Evolutionary conservation across 2,797 vertebrate genomes (phyloP).

Genomic region (Thunnus albacares): DNA sequence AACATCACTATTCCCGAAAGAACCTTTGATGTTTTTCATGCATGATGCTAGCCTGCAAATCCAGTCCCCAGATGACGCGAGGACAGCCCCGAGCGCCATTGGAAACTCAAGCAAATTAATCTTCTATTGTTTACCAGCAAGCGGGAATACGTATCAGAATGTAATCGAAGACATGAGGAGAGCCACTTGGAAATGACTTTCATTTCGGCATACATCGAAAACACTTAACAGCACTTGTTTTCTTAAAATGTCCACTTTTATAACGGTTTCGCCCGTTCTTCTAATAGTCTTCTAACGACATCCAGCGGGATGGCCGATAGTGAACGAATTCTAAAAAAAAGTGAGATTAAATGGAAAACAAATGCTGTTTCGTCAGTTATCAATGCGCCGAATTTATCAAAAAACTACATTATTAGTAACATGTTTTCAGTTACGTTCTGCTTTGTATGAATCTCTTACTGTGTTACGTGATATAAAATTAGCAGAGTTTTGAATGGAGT

Average conservation of each 20-base stretch:
- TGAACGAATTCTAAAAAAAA: neutral
- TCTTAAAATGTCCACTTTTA: slow-evolving; percentile 42
- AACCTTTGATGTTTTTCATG: slow-evolving; percentile 45
- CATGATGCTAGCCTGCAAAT: slow-evolving; percentile 39
- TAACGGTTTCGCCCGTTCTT: neutral
- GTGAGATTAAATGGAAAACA: neutral
- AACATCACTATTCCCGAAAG: slow-evolving; percentile 27
- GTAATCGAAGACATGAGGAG: fast-evolving
- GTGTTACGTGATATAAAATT: fast-evolving
- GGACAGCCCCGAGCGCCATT: slow-evolving; percentile 34
- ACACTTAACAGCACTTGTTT: neutral
- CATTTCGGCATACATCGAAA: slow-evolving; percentile 33
- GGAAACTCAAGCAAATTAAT: slow-evolving; percentile 5
- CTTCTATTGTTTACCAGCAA: neutral
- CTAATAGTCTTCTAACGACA: fast-evolving
- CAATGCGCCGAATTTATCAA: slow-evolving; percentile 23
- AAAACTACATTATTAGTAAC: fast-evolving
- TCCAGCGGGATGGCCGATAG: neutral
- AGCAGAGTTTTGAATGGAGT: slow-evolving; percentile 27
- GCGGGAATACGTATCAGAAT: fast-evolving
- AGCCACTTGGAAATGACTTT: fast-evolving
- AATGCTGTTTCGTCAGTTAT: fast-evolving
- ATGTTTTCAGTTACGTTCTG: fast-evolving
- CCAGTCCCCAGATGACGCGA: slow-evolving; percentile 21
- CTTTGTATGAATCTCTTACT: fast-evolving